Evolutionary conservation across 2,113 vertebrate genomes (phyloP).

Genomic region (Tinamus guttatus): DNA sequence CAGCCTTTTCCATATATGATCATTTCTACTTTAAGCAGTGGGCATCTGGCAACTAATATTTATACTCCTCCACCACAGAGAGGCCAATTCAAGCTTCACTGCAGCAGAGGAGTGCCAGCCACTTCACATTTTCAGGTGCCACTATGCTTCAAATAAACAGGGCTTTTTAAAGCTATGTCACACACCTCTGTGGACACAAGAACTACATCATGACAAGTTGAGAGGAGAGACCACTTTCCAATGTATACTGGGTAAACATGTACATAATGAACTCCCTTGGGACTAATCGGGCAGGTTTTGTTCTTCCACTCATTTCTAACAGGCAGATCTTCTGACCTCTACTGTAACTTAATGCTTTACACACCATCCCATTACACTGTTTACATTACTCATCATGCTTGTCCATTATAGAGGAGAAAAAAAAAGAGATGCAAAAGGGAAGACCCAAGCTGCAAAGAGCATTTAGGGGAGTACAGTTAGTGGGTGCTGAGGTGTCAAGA

Average conservation of each 20-base stretch:
- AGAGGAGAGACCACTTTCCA: background rate
- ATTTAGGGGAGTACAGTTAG: background rate
- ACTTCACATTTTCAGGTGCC: background rate
- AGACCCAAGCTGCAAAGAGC: background rate
- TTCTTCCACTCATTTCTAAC: background rate
- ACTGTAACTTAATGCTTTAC: background rate
- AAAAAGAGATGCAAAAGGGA: background rate
- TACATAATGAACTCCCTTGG: accelerated
- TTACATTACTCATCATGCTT: background rate
- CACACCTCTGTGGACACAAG: background rate
- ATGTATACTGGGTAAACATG: background rate
- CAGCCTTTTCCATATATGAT: background rate
- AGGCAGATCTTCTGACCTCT: background rate
- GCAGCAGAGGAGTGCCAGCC: background rate
- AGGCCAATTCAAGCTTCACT: background rate
- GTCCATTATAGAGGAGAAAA: background rate
- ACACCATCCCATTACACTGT: background rate
- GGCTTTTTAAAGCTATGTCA: background rate
- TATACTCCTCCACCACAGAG: background rate
- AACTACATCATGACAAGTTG: background rate
- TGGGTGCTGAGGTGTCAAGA: background rate
- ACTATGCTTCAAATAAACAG: background rate
- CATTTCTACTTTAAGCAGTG: background rate
- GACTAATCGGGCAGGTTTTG: background rate
- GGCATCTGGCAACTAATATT: background rate